Evolutionary conservation across 2,797 vertebrate genomes (phyloP).

Genomic region (Otolemur crassicaudatus): DNA sequence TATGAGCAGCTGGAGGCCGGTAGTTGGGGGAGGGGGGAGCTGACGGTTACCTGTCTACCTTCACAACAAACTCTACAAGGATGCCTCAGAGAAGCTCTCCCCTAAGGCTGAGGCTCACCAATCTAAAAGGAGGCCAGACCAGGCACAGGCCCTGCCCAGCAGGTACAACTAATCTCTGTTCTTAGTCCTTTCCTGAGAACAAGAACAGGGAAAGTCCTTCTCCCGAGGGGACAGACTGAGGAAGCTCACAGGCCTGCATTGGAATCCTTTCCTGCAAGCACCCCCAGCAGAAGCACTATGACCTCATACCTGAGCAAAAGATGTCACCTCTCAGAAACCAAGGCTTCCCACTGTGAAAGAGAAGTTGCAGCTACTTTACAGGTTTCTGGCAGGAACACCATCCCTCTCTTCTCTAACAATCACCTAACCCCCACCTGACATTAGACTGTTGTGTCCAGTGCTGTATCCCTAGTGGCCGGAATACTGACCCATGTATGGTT

Average conservation of each 20-base stretch:
- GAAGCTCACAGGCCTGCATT: not conserved
- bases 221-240: not conserved
- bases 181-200: not conserved
- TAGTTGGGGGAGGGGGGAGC: not conserved
- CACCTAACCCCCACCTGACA: not conserved
- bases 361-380: not conserved
- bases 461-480: not conserved
- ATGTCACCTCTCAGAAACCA: not conserved
- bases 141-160: not conserved
- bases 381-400: not conserved
- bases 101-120: not conserved
- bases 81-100: not conserved
- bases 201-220: not conserved
- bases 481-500: fast-evolving
- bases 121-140: not conserved
- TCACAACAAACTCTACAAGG: not conserved
- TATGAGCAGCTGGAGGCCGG: not conserved
- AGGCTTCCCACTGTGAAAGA: not conserved
- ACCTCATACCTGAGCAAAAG: not conserved
- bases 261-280: not conserved
- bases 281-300: not conserved
- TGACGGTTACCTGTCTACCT: not conserved
- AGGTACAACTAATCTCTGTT: not conserved
- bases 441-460: not conserved
- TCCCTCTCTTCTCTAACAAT: not conserved